phyloP scores from a whole-genome alignment of 2,888 invertebrate species.

The Hemaris fuciformis region DNA sequence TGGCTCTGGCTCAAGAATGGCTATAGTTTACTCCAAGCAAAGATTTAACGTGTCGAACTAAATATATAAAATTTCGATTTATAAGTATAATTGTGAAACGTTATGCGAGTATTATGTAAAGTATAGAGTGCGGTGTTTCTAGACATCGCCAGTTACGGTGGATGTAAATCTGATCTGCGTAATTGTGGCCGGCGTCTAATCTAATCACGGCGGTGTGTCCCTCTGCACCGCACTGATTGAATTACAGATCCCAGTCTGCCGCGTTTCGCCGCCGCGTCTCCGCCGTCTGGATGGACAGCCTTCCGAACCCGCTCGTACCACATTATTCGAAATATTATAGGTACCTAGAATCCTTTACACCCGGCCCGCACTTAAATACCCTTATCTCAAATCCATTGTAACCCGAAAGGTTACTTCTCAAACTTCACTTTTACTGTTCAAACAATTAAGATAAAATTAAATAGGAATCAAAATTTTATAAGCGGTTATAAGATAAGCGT shows the following conservation, averaged over 20 bases:
- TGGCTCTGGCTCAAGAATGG: too few species aligned
- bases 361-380: constrained; percentile 1
- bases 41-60: too few species aligned
- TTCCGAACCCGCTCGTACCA: constrained; percentile 16
- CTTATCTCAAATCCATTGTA: constrained; percentile 46
- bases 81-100: not conserved
- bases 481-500: constrained; percentile 74
- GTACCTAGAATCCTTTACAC: not conserved
- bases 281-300: constrained; percentile 35
- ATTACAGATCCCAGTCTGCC: constrained; percentile 56
- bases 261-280: constrained; percentile 26
- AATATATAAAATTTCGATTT: too few species aligned
- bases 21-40: too few species aligned
- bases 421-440: constrained; percentile 68
- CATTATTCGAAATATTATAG: not conserved
- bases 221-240: constrained; percentile 71
- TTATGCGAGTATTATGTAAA: not conserved
- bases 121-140: not conserved
- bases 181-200: constrained; percentile 79
- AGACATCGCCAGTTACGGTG: constrained; percentile 33
- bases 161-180: constrained; percentile 77
- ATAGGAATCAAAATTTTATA: constrained; percentile 77
- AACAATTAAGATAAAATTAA: constrained; percentile 77
- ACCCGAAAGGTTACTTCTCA: constrained; percentile 57
- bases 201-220: constrained; percentile 71